These are phyloP conservation scores for Epizoanthus fatuus DNA, from an alignment of 92 coral and sea anemone genomes.

Conservation along the genomic window DNA sequence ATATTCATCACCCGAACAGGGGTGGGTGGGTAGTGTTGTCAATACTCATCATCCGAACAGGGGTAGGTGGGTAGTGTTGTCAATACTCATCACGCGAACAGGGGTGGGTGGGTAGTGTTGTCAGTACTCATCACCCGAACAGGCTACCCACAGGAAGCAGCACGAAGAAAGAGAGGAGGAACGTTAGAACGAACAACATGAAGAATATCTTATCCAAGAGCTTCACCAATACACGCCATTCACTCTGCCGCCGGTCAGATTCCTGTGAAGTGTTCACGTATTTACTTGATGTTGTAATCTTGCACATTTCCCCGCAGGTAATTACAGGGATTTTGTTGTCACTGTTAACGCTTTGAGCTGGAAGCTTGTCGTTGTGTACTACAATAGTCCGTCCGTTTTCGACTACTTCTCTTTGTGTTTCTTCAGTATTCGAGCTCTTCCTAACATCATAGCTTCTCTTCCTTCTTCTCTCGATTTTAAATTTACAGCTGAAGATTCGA, in stretches of 20 bases:
- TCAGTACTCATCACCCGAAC: neutral
- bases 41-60: no score
- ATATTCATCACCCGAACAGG: no score
- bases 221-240: conserved; percentile 81
- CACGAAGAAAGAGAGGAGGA: conserved; percentile 21
- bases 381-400: neutral
- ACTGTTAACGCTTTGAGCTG: neutral
- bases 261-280: neutral
- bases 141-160: neutral
- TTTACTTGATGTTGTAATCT: neutral
- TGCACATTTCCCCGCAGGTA: neutral
- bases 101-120: neutral
- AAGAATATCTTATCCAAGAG: conserved; percentile 83
- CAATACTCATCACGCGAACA: no score
- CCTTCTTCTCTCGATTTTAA: neutral
- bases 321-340: neutral
- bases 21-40: no score
- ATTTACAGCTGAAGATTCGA: conserved; percentile 58
- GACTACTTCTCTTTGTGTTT: neutral
- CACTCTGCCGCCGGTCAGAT: conserved; percentile 47
- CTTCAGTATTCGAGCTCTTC: neutral
- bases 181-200: conserved; percentile 72
- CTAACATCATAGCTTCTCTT: neutral
- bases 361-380: neutral
- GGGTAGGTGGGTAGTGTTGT: no score